A percentile compares a stretch with the other conserved stretches of the same genome.
Conservation (phyloP, 2,888 invertebrate species). For the Pollenia griseotomentosa region DNA sequence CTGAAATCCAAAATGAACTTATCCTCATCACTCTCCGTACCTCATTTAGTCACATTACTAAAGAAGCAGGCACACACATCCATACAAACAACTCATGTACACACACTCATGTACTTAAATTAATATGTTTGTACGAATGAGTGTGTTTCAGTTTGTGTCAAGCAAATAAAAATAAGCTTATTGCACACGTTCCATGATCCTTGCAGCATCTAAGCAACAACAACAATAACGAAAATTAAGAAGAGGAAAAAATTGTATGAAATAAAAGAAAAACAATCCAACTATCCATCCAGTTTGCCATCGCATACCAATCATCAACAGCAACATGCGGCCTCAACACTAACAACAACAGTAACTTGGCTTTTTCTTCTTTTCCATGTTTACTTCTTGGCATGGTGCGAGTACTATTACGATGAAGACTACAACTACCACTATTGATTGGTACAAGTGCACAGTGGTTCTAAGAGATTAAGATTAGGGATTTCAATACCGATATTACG, state of each 20-base stretch:
- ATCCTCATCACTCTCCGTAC: slow-evolving; percentile 43
- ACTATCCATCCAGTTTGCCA: slow-evolving; percentile 74
- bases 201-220: slow-evolving; percentile 66
- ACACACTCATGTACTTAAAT: neutral
- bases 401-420: slow-evolving; percentile 29
- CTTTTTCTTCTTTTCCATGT: slow-evolving; percentile 21
- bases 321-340: slow-evolving; percentile 74
- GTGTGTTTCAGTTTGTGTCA: slow-evolving; percentile 32
- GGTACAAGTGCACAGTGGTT: slow-evolving; percentile 37
- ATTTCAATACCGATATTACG: neutral
- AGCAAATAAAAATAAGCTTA: slow-evolving; percentile 68
- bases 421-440: slow-evolving; percentile 24
- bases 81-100: neutral
- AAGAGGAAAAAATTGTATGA: slow-evolving; percentile 34
- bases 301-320: slow-evolving; percentile 74
- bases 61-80: neutral
- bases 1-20: slow-evolving; percentile 61
- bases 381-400: slow-evolving; percentile 37
- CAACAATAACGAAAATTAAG: slow-evolving; percentile 38
- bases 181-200: slow-evolving; percentile 74
- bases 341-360: slow-evolving; percentile 57
- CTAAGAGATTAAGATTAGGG: neutral
- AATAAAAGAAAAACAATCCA: slow-evolving; percentile 54
- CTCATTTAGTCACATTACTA: neutral
- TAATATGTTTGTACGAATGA: neutral